These are phyloP conservation scores for Charadrius vociferus DNA, from an alignment of 2,113 vertebrate species.

Conservation along the genomic window DNA sequence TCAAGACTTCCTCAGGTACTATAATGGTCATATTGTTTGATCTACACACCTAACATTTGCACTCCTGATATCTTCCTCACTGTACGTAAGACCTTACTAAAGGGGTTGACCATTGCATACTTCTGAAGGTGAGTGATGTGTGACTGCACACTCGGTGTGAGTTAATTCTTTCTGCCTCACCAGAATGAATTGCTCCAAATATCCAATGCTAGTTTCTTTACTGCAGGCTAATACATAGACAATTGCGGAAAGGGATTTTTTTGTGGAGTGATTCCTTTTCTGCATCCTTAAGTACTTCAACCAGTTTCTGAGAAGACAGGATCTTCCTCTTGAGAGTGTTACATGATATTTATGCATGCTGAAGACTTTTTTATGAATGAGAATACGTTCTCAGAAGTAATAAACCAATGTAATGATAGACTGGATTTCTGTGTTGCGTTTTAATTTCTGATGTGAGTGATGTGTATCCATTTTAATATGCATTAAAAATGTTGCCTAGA, in stretches of 20 bases:
- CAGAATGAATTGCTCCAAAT: not conserved
- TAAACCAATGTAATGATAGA: not conserved
- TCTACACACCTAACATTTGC: not conserved
- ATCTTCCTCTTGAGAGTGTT: not conserved
- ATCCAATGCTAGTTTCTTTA: not conserved
- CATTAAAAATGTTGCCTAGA: not conserved
- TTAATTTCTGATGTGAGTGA: not conserved
- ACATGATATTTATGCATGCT: not conserved
- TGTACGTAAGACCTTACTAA: not conserved
- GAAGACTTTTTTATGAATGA: not conserved
- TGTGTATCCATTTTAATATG: not conserved
- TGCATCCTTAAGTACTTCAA: not conserved
- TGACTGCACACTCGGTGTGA: rapidly evolving
- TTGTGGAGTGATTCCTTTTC: not conserved
- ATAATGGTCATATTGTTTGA: not conserved
- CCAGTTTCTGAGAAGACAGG: not conserved
- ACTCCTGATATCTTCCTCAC: not conserved
- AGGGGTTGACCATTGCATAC: rapidly evolving
- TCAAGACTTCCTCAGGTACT: not conserved
- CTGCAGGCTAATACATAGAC: not conserved
- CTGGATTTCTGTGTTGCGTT: not conserved
- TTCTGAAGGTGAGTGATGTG: not conserved
- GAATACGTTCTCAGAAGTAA: not conserved
- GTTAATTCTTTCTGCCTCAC: not conserved
- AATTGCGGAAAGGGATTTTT: not conserved